A percentile compares a stretch with the other conserved stretches of the same genome.
Conservation (phyloP, 2,797 vertebrate species). For the Lepus oiostolus region DNA sequence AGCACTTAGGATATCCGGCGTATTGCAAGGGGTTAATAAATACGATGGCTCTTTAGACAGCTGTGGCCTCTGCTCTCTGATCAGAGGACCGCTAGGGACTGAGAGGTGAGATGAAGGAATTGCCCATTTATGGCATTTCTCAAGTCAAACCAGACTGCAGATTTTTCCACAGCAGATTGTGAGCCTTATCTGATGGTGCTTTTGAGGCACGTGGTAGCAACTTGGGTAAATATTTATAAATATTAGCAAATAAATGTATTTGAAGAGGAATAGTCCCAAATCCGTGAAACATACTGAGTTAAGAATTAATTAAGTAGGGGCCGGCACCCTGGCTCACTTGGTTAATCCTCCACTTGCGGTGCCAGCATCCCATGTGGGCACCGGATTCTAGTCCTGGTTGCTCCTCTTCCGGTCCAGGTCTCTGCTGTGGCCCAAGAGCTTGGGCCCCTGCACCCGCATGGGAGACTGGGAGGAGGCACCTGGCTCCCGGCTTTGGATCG, state of each 20-base stretch:
- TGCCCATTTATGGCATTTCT: constrained; percentile 38
- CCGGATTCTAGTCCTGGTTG: no score
- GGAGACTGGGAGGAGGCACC: no score
- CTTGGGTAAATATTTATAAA: constrained; percentile 67
- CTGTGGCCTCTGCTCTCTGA: neutral
- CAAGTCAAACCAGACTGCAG: neutral
- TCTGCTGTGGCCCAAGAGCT: no score
- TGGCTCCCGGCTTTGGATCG: no score
- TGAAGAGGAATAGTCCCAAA: neutral
- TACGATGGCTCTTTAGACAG: neutral
- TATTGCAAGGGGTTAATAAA: neutral
- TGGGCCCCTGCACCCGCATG: no score
- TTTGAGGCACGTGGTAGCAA: constrained; percentile 20
- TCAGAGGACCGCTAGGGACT: neutral
- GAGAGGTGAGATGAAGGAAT: neutral
- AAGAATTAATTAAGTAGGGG: neutral
- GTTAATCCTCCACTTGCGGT: no score
- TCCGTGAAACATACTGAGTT: neutral
- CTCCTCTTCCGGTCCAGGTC: no score
- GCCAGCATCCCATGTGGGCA: no score
- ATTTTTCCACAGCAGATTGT: neutral
- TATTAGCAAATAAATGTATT: constrained; percentile 9
- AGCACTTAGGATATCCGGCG: neutral
- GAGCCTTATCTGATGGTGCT: constrained; percentile 43
- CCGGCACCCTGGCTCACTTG: no score